phyloP scores from a whole-genome alignment of 2,888 invertebrate species.

The Netelia melanura region DNA sequence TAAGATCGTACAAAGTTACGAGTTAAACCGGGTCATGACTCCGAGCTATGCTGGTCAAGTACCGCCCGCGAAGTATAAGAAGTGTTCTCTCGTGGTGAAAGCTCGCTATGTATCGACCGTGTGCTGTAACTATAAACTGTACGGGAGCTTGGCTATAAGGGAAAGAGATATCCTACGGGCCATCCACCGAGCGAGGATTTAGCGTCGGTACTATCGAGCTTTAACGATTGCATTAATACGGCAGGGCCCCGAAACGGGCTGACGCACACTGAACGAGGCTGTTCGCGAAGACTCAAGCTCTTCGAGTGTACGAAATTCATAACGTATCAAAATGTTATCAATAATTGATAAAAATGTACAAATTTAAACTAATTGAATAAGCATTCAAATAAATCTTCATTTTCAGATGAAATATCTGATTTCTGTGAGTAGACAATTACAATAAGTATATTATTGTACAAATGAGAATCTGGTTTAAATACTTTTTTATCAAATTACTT shows the following conservation, averaged over 20 bases:
- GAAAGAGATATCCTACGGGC: conserved; percentile 55
- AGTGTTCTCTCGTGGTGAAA: conserved; percentile 30
- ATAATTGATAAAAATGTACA: too few relatives aligned
- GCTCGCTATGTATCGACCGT: conserved; percentile 1
- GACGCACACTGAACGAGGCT: conserved; percentile 45
- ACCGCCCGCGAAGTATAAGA: conserved; percentile 27
- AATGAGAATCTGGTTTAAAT: too few relatives aligned
- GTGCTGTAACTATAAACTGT: conserved; percentile 28
- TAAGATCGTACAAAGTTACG: conserved; percentile 25
- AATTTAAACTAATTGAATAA: too few relatives aligned
- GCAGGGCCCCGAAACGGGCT: conserved; percentile 60
- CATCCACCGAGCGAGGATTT: conserved; percentile 66
- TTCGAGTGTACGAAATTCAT: background rate
- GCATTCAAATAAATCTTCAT: too few relatives aligned
- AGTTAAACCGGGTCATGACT: background rate
- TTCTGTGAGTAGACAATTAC: too few relatives aligned
- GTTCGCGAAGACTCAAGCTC: conserved; percentile 28
- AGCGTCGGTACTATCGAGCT: conserved; percentile 68
- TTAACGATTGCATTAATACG: conserved; percentile 77
- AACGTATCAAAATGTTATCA: too few relatives aligned
- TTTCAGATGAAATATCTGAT: too few relatives aligned
- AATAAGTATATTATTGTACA: too few relatives aligned
- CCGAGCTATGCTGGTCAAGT: conserved; percentile 32
- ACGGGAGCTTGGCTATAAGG: conserved; percentile 31
- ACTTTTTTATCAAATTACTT: too few relatives aligned